Evolutionary conservation across 2,797 vertebrate species (phyloP).

Genomic region (Cossypha dichroa): DNA sequence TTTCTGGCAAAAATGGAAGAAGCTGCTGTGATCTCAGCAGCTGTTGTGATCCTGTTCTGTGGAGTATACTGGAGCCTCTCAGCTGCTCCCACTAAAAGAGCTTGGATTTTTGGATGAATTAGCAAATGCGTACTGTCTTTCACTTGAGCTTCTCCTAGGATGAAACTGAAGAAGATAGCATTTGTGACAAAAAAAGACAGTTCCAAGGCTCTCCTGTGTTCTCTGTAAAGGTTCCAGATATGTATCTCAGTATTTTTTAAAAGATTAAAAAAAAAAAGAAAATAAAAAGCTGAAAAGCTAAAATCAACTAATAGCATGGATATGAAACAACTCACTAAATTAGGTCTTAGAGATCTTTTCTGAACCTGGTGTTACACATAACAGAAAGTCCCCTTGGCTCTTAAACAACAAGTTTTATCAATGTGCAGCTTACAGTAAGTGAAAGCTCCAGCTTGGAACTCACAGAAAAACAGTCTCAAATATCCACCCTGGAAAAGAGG

Average conservation of each 20-base stretch:
- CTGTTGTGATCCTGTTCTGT: not conserved
- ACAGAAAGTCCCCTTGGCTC: not conserved
- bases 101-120: not conserved
- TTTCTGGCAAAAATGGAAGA: not conserved
- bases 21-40: not conserved
- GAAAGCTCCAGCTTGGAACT: not conserved
- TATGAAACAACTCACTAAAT: not conserved
- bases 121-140: not conserved
- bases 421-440: not conserved
- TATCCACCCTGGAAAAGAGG: not conserved
- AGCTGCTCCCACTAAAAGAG: not conserved
- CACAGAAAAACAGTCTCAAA: not conserved
- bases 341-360: not conserved
- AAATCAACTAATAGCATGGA: not conserved
- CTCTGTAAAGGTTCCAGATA: not conserved
- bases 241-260: rapidly evolving
- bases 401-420: not conserved
- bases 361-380: not conserved
- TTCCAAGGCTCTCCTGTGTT: not conserved
- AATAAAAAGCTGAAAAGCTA: not conserved
- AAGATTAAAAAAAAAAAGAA: not conserved
- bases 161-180: not conserved
- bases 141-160: not conserved
- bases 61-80: not conserved
- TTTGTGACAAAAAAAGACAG: not conserved